phyloP scores from a whole-genome alignment of 2,888 invertebrate genomes.

The Branchinecta sandiegonensis region DNA sequence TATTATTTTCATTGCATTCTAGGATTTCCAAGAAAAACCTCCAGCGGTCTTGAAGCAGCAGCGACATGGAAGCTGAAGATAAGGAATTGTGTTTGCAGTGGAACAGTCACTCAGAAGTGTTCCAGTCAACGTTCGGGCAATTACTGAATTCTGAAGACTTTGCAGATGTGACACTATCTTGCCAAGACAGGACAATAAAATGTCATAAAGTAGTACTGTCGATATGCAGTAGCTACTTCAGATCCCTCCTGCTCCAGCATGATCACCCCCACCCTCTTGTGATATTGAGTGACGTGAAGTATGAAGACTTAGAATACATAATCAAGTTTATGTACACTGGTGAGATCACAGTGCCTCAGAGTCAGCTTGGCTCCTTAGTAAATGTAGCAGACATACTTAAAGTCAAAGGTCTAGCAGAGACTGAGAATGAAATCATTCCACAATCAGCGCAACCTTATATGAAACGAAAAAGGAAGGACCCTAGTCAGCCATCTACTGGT shows the following conservation, averaged over 20 bases:
- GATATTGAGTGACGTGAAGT: slow-evolving; percentile 7
- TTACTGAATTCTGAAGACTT: slow-evolving; percentile 12
- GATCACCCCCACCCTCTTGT: slow-evolving; percentile 5
- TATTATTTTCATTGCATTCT: too few relatives aligned
- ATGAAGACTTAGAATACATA: not conserved
- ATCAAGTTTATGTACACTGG: slow-evolving; percentile 4
- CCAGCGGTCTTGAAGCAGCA: not conserved
- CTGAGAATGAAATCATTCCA: slow-evolving; percentile 9
- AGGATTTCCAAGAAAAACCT: too few relatives aligned
- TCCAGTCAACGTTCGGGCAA: slow-evolving; percentile 2
- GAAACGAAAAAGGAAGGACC: too few relatives aligned
- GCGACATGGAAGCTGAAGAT: slow-evolving; percentile 8
- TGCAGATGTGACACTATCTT: slow-evolving; percentile 14
- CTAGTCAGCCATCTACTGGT: too few relatives aligned
- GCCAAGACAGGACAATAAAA: slow-evolving; percentile 6
- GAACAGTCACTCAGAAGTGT: not conserved
- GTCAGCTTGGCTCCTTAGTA: not conserved
- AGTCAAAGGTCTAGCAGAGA: slow-evolving; percentile 1
- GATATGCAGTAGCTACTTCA: slow-evolving; percentile 5
- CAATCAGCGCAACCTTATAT: too few relatives aligned
- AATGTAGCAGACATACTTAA: not conserved
- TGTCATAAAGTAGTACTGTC: slow-evolving; percentile 11
- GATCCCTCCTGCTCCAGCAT: slow-evolving; percentile 1
- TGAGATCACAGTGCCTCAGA: slow-evolving; percentile 1
- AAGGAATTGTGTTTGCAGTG: slow-evolving; percentile 10